A percentile compares a stretch with the other conserved stretches of the same genome.
Conservation (phyloP, 2,113 vertebrate genomes). For the Epinephelus cyanopodus region DNA sequence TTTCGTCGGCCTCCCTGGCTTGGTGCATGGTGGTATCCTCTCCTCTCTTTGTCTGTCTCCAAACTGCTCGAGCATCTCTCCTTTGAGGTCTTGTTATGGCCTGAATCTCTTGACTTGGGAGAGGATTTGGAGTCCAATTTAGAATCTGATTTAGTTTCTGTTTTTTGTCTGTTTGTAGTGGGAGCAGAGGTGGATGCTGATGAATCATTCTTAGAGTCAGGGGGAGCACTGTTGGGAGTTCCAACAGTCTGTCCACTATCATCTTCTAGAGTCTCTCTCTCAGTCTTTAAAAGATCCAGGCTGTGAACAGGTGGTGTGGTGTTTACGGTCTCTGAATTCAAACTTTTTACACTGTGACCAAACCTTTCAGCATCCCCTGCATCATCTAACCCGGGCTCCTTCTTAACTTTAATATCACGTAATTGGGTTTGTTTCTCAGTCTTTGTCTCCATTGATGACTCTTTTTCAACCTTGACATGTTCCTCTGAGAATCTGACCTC, state of each 20-base stretch:
- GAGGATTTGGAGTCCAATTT: constrained; percentile 76
- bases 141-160: constrained; percentile 74
- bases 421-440: constrained; percentile 46
- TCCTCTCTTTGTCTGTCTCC: constrained; percentile 76
- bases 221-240: constrained; percentile 25
- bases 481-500: constrained; percentile 12
- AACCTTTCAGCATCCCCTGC: neutral
- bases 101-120: constrained; percentile 55
- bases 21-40: constrained; percentile 56
- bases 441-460: constrained; percentile 33
- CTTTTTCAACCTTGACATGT: constrained; percentile 48
- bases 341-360: constrained; percentile 35
- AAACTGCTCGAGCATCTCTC: constrained; percentile 81
- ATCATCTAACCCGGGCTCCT: constrained; percentile 52
- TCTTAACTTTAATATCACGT: constrained; percentile 50
- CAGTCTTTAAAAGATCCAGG: constrained; percentile 36
- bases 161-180: constrained; percentile 78
- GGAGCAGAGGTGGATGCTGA: constrained; percentile 81
- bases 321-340: constrained; percentile 73
- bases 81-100: constrained; percentile 75
- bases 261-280: constrained; percentile 27
- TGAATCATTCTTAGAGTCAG: constrained; percentile 48
- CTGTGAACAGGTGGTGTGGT: constrained; percentile 13
- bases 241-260: constrained; percentile 61
- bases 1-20: constrained; percentile 32